phyloP scores from a whole-genome alignment of 1,140 invertebrate species.

The Venustaconcha ellipsiformis region DNA sequence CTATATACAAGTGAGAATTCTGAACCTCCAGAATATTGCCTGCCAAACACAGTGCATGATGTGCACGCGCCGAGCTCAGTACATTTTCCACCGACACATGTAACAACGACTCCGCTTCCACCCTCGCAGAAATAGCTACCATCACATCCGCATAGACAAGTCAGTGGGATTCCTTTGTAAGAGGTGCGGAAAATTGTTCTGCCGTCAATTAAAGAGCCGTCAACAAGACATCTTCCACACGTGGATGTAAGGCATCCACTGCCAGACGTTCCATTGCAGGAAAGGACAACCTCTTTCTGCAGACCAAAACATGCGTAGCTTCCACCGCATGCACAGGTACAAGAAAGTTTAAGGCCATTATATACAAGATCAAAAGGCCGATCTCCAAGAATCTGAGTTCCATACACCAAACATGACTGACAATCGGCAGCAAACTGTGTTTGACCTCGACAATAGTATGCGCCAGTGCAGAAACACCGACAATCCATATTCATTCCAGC shows the following conservation, averaged over 20 bases:
- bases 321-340: slow-evolving; percentile 14
- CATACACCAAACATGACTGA: slow-evolving; percentile 11
- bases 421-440: slow-evolving; percentile 7
- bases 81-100: slow-evolving; percentile 13
- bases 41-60: slow-evolving; percentile 15
- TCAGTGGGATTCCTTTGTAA: slow-evolving; percentile 5
- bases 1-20: slow-evolving; percentile 10
- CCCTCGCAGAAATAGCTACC: slow-evolving; percentile 31
- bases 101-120: slow-evolving; percentile 4
- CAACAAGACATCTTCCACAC: slow-evolving; percentile 20
- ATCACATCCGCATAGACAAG: slow-evolving; percentile 27
- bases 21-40: slow-evolving; percentile 11
- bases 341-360: slow-evolving; percentile 14
- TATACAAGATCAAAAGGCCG: slow-evolving; percentile 13
- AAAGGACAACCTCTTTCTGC: slow-evolving; percentile 1
- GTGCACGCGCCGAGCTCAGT: slow-evolving; percentile 19
- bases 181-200: slow-evolving; percentile 18
- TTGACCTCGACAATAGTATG: slow-evolving; percentile 20
- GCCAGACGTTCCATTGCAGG: slow-evolving; percentile 8
- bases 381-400: slow-evolving; percentile 9
- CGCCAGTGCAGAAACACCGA: slow-evolving; percentile 33
- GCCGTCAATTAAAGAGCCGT: slow-evolving; percentile 13
- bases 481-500: slow-evolving; percentile 34
- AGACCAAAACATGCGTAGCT: slow-evolving; percentile 18
- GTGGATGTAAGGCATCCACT: slow-evolving; percentile 14